Evolutionary conservation across 2,113 vertebrate genomes (phyloP).

Genomic region (Raja brachyura): DNA sequence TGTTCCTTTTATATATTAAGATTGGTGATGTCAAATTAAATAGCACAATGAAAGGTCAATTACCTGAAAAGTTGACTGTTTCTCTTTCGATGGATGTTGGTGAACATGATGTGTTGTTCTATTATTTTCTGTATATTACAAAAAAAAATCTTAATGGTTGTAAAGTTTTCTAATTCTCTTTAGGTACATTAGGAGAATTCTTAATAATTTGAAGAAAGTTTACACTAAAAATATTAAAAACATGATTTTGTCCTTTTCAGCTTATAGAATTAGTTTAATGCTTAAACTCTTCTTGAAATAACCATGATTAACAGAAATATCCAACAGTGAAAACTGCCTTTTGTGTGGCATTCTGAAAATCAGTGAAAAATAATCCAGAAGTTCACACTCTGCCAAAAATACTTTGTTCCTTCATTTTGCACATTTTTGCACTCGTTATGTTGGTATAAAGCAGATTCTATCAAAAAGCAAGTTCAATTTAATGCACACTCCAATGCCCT

Average conservation of each 20-base stretch:
- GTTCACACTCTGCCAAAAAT: too few relatives aligned
- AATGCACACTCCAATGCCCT: too few relatives aligned
- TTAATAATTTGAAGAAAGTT: background rate
- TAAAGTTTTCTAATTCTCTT: background rate
- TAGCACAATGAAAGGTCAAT: too few relatives aligned
- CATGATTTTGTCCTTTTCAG: background rate
- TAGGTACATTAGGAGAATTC: background rate
- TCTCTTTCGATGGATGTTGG: too few relatives aligned
- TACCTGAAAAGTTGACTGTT: too few relatives aligned
- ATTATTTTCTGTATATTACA: background rate
- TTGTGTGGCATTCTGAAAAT: too few relatives aligned
- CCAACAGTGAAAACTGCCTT: too few relatives aligned
- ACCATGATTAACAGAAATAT: background rate
- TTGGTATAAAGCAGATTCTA: background rate
- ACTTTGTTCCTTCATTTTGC: background rate
- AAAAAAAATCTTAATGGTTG: background rate
- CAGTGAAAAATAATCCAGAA: too few relatives aligned
- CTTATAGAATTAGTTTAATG: background rate
- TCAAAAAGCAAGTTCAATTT: background rate
- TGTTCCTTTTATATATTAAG: too few relatives aligned
- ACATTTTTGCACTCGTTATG: background rate
- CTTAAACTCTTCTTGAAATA: background rate
- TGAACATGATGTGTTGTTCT: too few relatives aligned
- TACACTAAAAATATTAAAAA: background rate
- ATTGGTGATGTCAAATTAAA: too few relatives aligned